Evolutionary conservation across 1,140 invertebrate genomes (phyloP).

Genomic region (Tigriopus japonicus): DNA sequence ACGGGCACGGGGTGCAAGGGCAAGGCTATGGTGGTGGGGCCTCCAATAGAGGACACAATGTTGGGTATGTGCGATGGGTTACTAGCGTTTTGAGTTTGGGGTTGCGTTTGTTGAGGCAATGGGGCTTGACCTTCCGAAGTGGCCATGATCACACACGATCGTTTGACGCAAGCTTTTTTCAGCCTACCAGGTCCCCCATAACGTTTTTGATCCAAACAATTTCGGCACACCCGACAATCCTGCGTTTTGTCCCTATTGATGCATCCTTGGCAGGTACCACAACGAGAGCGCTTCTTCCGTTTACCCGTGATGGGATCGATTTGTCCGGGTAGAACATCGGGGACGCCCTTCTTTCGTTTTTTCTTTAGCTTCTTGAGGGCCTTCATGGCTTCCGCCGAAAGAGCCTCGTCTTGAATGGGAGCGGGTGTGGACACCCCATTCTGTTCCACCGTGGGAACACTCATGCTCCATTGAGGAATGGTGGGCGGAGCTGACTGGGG

Average conservation of each 20-base stretch:
- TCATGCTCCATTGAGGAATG: neutral
- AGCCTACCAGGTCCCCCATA: slow-evolving; percentile 5
- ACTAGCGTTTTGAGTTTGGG: neutral
- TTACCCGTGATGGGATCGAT: slow-evolving; percentile 6
- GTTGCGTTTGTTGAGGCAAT: neutral
- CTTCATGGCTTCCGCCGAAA: neutral
- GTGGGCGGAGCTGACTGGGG: neutral
- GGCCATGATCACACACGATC: neutral
- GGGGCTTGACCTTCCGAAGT: neutral
- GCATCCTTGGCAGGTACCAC: slow-evolving; percentile 4
- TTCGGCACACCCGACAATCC: slow-evolving; percentile 8
- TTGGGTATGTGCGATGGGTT: neutral
- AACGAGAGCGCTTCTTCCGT: neutral
- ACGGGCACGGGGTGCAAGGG: neutral
- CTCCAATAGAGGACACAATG: neutral
- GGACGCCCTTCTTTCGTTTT: neutral
- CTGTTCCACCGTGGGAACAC: too few species aligned
- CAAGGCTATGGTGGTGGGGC: neutral
- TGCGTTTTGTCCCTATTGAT: slow-evolving; percentile 8
- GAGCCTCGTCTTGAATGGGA: neutral
- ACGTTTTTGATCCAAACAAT: slow-evolving; percentile 8
- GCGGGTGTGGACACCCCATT: too few species aligned
- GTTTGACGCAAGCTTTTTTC: slow-evolving; percentile 9
- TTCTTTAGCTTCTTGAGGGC: neutral
- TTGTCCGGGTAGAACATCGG: neutral